Conservation (phyloP, 2,113 vertebrate species). For the Agelaius phoeniceus region DNA sequence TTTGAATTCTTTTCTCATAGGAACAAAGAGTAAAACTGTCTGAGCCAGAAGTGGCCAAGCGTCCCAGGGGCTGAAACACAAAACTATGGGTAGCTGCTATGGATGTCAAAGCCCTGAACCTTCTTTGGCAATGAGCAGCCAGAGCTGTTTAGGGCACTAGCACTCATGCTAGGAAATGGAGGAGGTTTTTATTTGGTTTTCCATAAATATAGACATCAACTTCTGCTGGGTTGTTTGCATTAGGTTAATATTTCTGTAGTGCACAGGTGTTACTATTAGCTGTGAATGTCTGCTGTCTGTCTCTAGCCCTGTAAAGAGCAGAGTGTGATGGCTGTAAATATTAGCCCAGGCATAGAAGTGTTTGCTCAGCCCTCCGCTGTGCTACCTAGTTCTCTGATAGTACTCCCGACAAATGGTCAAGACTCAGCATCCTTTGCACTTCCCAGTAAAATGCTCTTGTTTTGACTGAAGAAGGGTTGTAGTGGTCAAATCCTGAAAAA, state of each 20-base stretch:
- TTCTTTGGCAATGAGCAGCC: not conserved
- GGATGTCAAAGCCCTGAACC: not conserved
- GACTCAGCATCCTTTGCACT: not conserved
- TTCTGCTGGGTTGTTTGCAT: conserved; percentile 48
- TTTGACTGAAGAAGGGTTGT: not conserved
- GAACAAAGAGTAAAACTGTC: not conserved
- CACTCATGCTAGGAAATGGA: not conserved
- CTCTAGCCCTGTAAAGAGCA: not conserved
- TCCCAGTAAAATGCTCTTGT: not conserved
- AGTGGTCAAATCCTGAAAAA: not conserved
- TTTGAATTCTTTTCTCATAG: not conserved
- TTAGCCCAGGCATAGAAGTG: conserved; percentile 12
- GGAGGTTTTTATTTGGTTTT: conserved; percentile 37
- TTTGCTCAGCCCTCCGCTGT: conserved; percentile 27
- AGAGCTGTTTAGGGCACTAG: not conserved
- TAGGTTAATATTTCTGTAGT: conserved; percentile 58
- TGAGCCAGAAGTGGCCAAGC: not conserved
- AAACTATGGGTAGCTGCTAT: not conserved
- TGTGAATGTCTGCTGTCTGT: conserved; percentile 23
- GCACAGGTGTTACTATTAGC: conserved; percentile 43
- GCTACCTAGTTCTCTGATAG: not conserved
- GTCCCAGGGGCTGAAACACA: not conserved
- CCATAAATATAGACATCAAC: conserved; percentile 34
- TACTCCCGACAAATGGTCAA: not conserved
- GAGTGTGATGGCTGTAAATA: conserved; percentile 21